phyloP scores from a whole-genome alignment of 2,888 invertebrate genomes.

The Shargacucullia verbasci region DNA sequence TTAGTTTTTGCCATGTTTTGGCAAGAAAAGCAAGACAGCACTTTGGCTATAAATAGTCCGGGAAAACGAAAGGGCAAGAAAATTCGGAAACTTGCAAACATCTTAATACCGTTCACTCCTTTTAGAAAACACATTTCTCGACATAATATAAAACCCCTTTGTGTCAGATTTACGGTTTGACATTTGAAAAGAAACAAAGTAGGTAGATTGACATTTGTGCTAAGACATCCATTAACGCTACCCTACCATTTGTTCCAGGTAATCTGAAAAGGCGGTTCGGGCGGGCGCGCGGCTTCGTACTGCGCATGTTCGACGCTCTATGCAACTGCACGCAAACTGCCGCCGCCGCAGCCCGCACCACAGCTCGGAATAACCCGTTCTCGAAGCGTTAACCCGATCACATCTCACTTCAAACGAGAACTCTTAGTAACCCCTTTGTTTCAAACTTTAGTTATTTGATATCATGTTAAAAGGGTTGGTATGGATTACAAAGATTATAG shows the following conservation, averaged over 20 bases:
- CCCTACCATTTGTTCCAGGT: slow-evolving; percentile 73
- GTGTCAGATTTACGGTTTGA: background rate
- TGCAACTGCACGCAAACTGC: slow-evolving; percentile 90
- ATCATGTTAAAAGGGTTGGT: slow-evolving; percentile 25
- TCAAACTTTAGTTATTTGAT: slow-evolving; percentile 32
- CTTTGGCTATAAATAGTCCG: no score
- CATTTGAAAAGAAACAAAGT: slow-evolving; percentile 9
- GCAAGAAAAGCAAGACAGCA: no score
- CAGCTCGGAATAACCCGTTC: slow-evolving; percentile 81
- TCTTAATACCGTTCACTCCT: no score
- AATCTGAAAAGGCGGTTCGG: slow-evolving; percentile 89
- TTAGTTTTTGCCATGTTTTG: no score
- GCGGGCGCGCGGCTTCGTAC: slow-evolving; percentile 89
- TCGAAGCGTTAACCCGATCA: slow-evolving; percentile 80
- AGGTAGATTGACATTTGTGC: background rate
- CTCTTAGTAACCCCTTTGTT: slow-evolving; percentile 19
- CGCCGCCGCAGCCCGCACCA: slow-evolving; percentile 87
- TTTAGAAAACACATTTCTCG: no score
- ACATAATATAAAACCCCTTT: background rate
- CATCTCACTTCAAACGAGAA: slow-evolving; percentile 52
- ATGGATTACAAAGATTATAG: slow-evolving; percentile 41
- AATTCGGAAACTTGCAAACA: no score
- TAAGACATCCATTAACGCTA: slow-evolving; percentile 21
- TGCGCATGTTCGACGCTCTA: slow-evolving; percentile 90
- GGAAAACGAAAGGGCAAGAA: no score